A percentile compares a stretch with the other conserved stretches of the same genome.
phyloP scores from a whole-genome alignment of 2,113 vertebrate genomes.

The Tragelaphus imberbis region DNA sequence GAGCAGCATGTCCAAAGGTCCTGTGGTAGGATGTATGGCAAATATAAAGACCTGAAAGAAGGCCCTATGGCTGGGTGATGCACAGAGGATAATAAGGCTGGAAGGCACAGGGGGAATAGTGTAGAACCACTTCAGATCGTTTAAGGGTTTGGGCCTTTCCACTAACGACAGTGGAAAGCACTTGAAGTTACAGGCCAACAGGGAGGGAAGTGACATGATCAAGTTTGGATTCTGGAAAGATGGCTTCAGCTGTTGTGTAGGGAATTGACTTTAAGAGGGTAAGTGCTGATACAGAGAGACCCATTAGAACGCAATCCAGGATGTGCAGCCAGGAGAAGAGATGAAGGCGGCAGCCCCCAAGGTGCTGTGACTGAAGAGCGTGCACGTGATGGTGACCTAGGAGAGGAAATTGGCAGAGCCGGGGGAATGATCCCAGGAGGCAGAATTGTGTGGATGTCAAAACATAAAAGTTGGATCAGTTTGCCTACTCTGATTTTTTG shows the following conservation, averaged over 20 bases:
- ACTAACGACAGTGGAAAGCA: background rate
- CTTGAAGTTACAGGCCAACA: background rate
- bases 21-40: background rate
- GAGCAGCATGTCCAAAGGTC: background rate
- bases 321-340: background rate
- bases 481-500: background rate
- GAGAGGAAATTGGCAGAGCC: background rate
- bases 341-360: background rate
- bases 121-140: background rate
- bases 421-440: background rate
- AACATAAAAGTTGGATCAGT: background rate
- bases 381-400: background rate
- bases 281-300: background rate
- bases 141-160: background rate
- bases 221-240: background rate
- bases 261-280: background rate
- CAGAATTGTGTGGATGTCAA: background rate
- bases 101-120: background rate
- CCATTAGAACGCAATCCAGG: background rate
- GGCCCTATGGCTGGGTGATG: background rate
- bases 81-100: background rate
- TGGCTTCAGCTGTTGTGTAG: background rate
- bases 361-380: background rate
- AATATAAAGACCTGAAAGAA: background rate
- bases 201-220: background rate